These are phyloP conservation scores for Sebastes matsubarae DNA, from an alignment of 2,797 vertebrate species.

Conservation along the genomic window DNA sequence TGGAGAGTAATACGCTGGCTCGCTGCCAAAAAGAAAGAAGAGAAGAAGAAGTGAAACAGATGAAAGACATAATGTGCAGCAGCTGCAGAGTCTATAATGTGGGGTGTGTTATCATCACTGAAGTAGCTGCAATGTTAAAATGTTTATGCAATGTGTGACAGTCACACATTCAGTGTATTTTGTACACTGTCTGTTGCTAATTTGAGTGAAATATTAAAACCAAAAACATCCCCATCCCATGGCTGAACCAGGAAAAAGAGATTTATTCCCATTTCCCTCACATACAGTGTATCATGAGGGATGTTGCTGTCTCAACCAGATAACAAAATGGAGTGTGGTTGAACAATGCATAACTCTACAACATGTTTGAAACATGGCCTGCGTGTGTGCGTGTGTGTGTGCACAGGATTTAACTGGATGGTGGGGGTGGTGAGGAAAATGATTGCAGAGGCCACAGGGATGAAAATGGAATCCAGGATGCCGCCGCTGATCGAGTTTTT, in stretches of 20 bases:
- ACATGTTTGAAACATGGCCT: background rate
- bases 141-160: background rate
- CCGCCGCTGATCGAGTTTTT: slow-evolving; percentile 76
- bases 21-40: background rate
- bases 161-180: background rate
- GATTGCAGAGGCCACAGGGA: slow-evolving; percentile 41
- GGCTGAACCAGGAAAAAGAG: background rate
- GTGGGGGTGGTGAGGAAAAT: slow-evolving; percentile 70
- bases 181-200: background rate
- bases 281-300: background rate
- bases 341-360: no score
- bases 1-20: background rate
- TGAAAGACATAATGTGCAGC: background rate
- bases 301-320: background rate
- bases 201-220: background rate
- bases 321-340: background rate
- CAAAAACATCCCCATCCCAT: background rate
- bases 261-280: background rate
- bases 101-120: no score
- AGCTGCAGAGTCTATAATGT: background rate
- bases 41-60: background rate
- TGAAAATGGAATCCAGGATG: slow-evolving; percentile 13
- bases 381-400: background rate
- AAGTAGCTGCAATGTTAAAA: background rate
- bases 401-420: slow-evolving; percentile 82